Evolutionary conservation across 2,888 invertebrate genomes (phyloP), one percentile per base, ranked within the genome.

Genomic region (Tachina grossa): DNA sequence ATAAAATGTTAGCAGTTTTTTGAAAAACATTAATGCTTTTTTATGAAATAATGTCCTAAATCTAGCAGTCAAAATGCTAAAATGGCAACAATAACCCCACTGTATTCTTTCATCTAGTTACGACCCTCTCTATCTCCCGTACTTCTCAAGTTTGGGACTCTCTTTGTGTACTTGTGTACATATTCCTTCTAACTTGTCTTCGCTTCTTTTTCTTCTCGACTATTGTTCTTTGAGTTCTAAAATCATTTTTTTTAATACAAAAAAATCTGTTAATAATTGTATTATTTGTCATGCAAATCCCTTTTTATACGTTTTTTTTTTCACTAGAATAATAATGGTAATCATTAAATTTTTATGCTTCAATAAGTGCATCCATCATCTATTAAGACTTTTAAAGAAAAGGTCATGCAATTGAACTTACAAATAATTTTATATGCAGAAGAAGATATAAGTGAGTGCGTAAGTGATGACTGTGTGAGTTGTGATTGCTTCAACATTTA

Each of bases 281-380:
- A 47, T 31, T 45, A 22, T 43, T 31, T n/a, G 31, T 43, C 39
- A 13, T 47, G 10, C 43, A 31, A 6, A 6, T 51, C 22, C 63
- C 9, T 9, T 8, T 55, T n/a, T 41, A 1, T 9, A 14, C 31
- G 22, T 22, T 31, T 72, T 51, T 19, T 11, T 11, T 43, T 11
- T 1, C 19, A 47, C 57, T 57, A n/a, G 14, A 65, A 51, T 31
- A 63, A 51, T 31, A 71, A 51, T 65, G 59, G 57, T 53, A 72
- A 84, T 53, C 81, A 77, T 72, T 85, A 49, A 85, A 84, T 84
- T 80, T 65, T 55, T 76, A 72, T 84, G 84, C 80, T 85, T 85
- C 84, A 85, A 41, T 77, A 68, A 80, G 16, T 77, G n/a, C 72
- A 84, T 65, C 79, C 72, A 84, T 65, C 79, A 61, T 78, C 41